Evolutionary conservation across 2,797 vertebrate species (phyloP).

Genomic region (Artibeus jamaicensis): DNA sequence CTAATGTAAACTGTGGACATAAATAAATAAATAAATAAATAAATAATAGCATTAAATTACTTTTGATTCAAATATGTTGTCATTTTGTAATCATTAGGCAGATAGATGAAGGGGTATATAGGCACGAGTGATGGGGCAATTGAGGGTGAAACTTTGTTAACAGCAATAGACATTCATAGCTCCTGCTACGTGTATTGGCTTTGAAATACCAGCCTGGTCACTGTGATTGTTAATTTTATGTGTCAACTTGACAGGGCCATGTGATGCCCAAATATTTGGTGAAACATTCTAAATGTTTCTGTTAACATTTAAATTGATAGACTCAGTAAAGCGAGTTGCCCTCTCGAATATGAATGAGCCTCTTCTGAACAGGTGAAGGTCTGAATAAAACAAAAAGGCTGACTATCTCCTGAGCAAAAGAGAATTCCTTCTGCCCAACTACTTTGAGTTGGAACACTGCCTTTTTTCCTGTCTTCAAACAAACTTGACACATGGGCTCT

Average conservation of each 20-base stretch:
- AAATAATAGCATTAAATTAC: not conserved
- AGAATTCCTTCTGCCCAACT: not conserved
- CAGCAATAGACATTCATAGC: not conserved
- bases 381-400: not conserved
- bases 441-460: not conserved
- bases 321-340: not conserved
- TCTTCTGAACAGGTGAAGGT: not conserved
- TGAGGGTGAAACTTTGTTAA: not conserved
- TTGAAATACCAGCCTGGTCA: not conserved
- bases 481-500: not conserved
- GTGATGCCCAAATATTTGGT: not conserved
- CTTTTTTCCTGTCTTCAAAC: not conserved
- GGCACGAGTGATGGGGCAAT: not conserved
- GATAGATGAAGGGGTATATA: not conserved
- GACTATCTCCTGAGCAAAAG: not conserved
- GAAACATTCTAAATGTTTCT: not conserved
- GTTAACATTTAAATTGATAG: not conserved
- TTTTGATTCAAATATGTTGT: not conserved
- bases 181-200: not conserved
- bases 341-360: not conserved
- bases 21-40: no score
- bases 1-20: not conserved
- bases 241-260: not conserved
- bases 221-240: not conserved
- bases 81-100: not conserved